Conservation (phyloP, 2,888 invertebrate genomes). For the Nezara viridula region DNA sequence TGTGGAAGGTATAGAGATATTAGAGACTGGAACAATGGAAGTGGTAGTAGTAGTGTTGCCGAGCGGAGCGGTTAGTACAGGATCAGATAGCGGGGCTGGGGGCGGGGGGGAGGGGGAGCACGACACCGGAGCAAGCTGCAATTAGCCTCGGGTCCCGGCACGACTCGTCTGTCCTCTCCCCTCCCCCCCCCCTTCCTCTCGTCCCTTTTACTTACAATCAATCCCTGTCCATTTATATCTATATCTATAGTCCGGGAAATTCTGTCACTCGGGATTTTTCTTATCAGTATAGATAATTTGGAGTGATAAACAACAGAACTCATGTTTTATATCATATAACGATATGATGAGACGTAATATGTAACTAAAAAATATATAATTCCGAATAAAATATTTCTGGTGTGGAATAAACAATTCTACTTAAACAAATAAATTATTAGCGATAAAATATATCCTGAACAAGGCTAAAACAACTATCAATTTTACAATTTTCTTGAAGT, state of each 20-base stretch:
- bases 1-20: constrained; percentile 62
- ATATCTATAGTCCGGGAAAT: background rate
- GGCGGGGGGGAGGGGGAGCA: background rate
- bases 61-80: background rate
- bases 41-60: constrained; percentile 43
- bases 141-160: background rate
- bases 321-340: too few species aligned
- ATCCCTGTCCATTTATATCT: background rate
- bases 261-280: background rate
- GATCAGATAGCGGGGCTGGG: constrained; percentile 22
- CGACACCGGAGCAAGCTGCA: constrained; percentile 18
- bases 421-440: too few species aligned
- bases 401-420: too few species aligned
- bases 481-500: too few species aligned
- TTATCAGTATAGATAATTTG: background rate
- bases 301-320: too few species aligned
- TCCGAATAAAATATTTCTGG: too few species aligned
- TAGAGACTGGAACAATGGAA: constrained; percentile 63
- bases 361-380: too few species aligned
- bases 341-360: too few species aligned
- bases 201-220: constrained; percentile 32
- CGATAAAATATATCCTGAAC: too few species aligned
- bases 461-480: too few species aligned
- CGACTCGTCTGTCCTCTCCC: background rate
- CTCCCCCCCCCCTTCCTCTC: too few species aligned